Base-by-base conservation (phyloP, 1,140 invertebrate species). In the Pachyrhynchus sulphureomaculatus region DNA sequence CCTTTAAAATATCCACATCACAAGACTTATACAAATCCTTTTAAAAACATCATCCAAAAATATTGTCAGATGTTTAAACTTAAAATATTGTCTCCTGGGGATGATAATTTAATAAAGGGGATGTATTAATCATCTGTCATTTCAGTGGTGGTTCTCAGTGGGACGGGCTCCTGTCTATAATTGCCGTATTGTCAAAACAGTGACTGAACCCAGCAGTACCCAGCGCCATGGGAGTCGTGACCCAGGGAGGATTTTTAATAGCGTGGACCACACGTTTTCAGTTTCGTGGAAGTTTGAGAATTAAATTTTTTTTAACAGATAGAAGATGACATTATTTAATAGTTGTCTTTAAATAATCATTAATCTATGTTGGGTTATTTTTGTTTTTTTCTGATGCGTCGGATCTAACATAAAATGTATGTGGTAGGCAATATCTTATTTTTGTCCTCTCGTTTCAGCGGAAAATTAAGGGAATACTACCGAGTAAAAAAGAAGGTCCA, bases 141-240 rank as follows among this genome's bases (percentile, higher is more conserved):
- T 64, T 52, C 52, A 49, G 62, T 61, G 64, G 67, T 66, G 61
- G 55, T 26, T 55, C 64, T 58, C 65, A 61, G 67, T 68, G 67
- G 67, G 69, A 62, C 53, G 64, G 65, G 64, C 65, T 66, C 47
- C 60, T 61, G 69, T 71, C 67, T 49, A 68, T 71, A 71, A 71
- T 71, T 71, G 69, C 62, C 54, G 65, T 63, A 71, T 71, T 71
- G 69, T 71, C 67, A 71, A 67, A 69, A 71, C 63, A 71, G 52
- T 63, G 58, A 68, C 60, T 64, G 44, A 26, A 61, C 63, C 36
- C 61, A 61, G 58, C 55, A 51, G 17, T 23, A 37, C 32, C 32
- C 45, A 47, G 20, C 55, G 29, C 55, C 21, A 12, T 48, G 55
- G 55, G 55, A 48, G 55, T 37, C 34, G 29, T 41, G 44, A 45